Percentiles rank a stretch among this genome's conserved stretches.
Evolutionary conservation across 2,113 vertebrate species (phyloP).

Genomic region (Excalfactoria chinensis): DNA sequence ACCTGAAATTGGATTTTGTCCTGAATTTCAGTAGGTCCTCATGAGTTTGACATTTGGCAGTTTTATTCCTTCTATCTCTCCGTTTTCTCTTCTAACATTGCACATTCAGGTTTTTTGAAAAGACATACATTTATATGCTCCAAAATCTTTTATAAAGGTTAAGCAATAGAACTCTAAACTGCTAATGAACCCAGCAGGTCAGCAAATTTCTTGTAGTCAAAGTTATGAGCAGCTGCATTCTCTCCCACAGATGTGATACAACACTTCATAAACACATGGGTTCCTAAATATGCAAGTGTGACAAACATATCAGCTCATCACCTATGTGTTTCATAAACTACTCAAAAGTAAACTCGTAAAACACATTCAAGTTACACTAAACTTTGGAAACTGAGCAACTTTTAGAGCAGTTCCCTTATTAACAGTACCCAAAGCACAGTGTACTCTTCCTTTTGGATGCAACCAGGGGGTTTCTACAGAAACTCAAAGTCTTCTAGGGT

Average conservation of each 20-base stretch:
- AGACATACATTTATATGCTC: neutral
- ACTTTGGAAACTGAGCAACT: neutral
- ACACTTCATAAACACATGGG: neutral
- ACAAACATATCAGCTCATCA: neutral
- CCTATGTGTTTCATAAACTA: neutral
- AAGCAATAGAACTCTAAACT: neutral
- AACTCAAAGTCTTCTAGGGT: neutral
- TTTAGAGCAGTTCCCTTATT: neutral
- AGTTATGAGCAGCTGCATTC: neutral
- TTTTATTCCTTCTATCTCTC: neutral
- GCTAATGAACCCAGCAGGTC: neutral
- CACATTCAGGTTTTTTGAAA: neutral
- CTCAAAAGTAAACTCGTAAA: neutral
- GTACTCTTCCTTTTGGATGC: neutral
- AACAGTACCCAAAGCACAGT: neutral
- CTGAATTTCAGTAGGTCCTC: constrained; percentile 33
- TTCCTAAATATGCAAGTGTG: neutral
- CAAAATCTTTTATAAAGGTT: neutral
- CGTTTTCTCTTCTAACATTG: neutral
- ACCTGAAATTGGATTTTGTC: constrained; percentile 57
- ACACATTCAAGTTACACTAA: neutral
- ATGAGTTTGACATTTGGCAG: constrained; percentile 31
- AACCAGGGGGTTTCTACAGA: neutral
- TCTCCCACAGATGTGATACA: constrained; percentile 15
- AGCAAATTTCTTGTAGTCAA: constrained; percentile 6